Evolutionary conservation across 2,797 vertebrate genomes (phyloP).

Genomic region (Vespertilio murinus): DNA sequence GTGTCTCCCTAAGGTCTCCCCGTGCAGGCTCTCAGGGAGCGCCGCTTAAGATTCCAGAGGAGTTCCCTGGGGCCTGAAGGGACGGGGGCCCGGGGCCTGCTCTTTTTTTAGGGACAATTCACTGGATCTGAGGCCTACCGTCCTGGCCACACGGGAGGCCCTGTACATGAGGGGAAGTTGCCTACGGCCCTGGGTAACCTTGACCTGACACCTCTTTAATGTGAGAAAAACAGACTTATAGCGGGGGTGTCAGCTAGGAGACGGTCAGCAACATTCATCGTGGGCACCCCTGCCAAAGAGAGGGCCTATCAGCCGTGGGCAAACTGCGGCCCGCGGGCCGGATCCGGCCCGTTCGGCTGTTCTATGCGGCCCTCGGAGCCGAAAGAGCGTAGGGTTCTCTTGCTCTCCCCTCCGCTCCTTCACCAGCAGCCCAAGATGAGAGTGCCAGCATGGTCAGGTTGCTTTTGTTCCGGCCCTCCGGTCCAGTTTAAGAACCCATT

Average conservation of each 20-base stretch:
- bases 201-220: not conserved
- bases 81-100: not conserved
- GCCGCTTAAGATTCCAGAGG: slow-evolving; percentile 64
- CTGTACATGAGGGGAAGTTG: not conserved
- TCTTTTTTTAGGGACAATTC: not conserved
- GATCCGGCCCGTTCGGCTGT: too few relatives aligned
- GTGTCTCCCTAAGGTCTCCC: slow-evolving; percentile 10
- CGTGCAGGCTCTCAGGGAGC: slow-evolving; percentile 20
- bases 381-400: too few relatives aligned
- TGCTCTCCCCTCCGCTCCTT: too few relatives aligned
- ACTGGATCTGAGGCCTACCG: not conserved
- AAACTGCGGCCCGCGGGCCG: too few relatives aligned
- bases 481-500: too few relatives aligned
- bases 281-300: not conserved
- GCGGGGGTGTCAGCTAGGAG: not conserved
- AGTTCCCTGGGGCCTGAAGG: not conserved
- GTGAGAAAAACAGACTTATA: not conserved
- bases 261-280: not conserved
- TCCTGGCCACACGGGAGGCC: not conserved
- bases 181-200: not conserved
- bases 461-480: too few relatives aligned
- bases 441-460: too few relatives aligned
- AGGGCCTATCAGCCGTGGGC: too few relatives aligned
- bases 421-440: too few relatives aligned
- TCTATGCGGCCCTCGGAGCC: too few relatives aligned